phyloP scores from a whole-genome alignment of 2,888 invertebrate genomes.

The Odontothrips loti region DNA sequence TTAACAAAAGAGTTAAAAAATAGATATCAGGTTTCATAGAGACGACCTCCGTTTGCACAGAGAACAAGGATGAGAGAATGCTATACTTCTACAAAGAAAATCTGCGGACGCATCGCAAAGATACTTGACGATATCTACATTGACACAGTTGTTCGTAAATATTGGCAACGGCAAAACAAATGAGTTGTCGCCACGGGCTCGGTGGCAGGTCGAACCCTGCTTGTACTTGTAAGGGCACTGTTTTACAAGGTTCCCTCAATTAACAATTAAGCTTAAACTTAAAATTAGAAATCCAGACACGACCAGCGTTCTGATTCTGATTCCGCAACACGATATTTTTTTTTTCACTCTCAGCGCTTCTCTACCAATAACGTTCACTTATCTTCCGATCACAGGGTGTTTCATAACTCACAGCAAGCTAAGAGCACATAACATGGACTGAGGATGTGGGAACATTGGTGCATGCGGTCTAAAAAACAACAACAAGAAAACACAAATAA shows the following conservation, averaged over 20 bases:
- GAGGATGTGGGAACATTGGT: constrained; percentile 1
- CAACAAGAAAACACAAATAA: not conserved
- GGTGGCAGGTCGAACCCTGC: constrained; percentile 18
- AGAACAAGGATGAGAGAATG: constrained; percentile 16
- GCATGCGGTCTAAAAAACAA: not conserved
- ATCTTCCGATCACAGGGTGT: constrained; percentile 12
- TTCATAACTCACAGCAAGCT: constrained; percentile 5
- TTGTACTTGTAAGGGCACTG: constrained; percentile 8
- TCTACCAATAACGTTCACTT: not conserved
- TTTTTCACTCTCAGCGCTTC: constrained; percentile 14
- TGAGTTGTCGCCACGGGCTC: constrained; percentile 21
- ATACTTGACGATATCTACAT: constrained; percentile 16
- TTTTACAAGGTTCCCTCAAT: constrained; percentile 12
- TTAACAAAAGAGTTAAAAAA: constrained; percentile 27
- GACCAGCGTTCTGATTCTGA: constrained; percentile 26
- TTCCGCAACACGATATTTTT: constrained; percentile 17
- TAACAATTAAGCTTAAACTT: constrained; percentile 22
- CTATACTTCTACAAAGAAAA: constrained; percentile 16
- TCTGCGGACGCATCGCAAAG: not conserved
- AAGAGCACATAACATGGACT: constrained; percentile 9
- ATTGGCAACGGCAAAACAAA: constrained; percentile 18
- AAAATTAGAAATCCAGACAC: constrained; percentile 25
- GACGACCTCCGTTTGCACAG: not conserved
- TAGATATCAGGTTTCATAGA: constrained; percentile 26
- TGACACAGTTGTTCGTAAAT: constrained; percentile 20